Evolutionary conservation across 2,888 invertebrate species (phyloP).

Genomic region (Venustoraphidia nigricollis): DNA sequence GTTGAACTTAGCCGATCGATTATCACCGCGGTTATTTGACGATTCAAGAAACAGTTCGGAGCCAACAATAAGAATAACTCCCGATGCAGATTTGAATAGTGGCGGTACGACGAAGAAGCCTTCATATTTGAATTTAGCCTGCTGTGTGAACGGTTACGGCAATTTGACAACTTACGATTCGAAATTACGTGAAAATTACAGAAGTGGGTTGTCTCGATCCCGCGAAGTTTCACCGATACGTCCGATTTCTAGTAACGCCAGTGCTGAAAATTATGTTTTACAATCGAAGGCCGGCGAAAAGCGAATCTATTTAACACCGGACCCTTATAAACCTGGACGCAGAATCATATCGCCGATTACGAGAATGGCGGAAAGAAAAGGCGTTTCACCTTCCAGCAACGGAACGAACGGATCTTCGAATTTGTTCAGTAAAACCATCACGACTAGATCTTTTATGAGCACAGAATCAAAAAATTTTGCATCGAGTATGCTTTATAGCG

Average conservation of each 20-base stretch:
- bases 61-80: too few relatives aligned
- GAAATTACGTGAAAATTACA: slow-evolving; percentile 45
- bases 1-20: too few relatives aligned
- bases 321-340: slow-evolving; percentile 3
- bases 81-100: too few relatives aligned
- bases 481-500: slow-evolving; percentile 17
- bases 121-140: slow-evolving; percentile 76
- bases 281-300: neutral
- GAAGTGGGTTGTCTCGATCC: slow-evolving; percentile 33
- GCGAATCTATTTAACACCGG: slow-evolving; percentile 9
- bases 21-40: too few relatives aligned
- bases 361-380: slow-evolving; percentile 2
- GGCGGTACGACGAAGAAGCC: slow-evolving; percentile 43
- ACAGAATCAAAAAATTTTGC: slow-evolving; percentile 16
- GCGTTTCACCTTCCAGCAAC: neutral
- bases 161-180: slow-evolving; percentile 77
- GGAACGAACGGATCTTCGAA: neutral
- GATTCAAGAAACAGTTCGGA: too few relatives aligned
- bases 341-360: slow-evolving; percentile 1
- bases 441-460: slow-evolving; percentile 16
- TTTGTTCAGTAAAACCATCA: slow-evolving; percentile 6
- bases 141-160: slow-evolving; percentile 82
- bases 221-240: slow-evolving; percentile 57
- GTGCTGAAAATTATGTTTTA: neutral
- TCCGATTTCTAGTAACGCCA: slow-evolving; percentile 23